Evolutionary conservation across 2,113 vertebrate species (phyloP), one percentile per base, ranked within the genome.

Genomic region (Sturnira hondurensis): DNA sequence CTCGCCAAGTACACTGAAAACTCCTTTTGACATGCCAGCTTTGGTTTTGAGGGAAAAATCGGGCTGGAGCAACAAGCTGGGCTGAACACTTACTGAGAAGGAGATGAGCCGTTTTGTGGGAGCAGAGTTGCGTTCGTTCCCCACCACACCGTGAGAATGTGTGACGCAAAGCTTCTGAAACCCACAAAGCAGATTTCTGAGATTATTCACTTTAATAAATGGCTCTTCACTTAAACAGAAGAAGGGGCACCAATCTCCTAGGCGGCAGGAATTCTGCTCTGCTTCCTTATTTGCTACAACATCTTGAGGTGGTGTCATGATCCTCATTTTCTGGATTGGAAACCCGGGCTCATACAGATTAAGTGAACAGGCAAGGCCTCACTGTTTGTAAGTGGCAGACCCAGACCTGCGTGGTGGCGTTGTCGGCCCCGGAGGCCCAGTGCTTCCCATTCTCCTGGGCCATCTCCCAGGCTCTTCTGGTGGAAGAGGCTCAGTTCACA

Each of bases 401-500:
- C 4, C 38, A 33, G 33, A 47, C 10, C 58, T 24, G 33, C 22
- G 67, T 16, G 22, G 65, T 31, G 28, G 43, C 9, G 0, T 15
- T 43, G 20, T 56, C 26, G 67, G 41, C 54, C 86, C 68, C 33
- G 13, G 82, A 85, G 28, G 5, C 41, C 45, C 58, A 0, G 2
- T 6, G 54, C 63, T 33, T 56, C 81, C 56, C 3, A 0, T 17
- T 76, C 45, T 50, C 17, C 56, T 20, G 17, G 19, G n/a, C 65
- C 0, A 0, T 74, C 89, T 84, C 71, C 84, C 80, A 97, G 92
- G 81, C 95, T 86, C 85, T 96, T 78, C 81, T 96, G 47, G 94
- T 73, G 50, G 96, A 93, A 95, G 93, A 95, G 84, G 81, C 94
- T 89, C 96, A 67, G 93, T 90, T 96, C 58, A 47, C 91, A 26